Conservation (phyloP, 2,113 vertebrate genomes). For the Steatornis caripensis region DNA sequence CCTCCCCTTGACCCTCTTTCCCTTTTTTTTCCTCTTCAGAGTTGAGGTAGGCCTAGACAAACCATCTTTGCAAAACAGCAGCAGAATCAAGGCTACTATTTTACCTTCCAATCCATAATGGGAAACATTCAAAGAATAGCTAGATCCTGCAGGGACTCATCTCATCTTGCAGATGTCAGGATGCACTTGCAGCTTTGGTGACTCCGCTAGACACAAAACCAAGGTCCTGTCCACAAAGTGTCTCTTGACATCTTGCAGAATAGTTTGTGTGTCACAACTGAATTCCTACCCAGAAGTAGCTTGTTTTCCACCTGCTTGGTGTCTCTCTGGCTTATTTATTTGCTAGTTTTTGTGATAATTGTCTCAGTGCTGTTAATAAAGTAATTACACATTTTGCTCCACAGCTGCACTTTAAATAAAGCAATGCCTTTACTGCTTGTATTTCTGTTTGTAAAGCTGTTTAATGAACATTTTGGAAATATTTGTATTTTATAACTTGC, state of each 20-base stretch:
- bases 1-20: neutral
- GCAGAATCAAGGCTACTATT: neutral
- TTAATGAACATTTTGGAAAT: neutral
- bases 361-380: neutral
- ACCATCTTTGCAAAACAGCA: neutral
- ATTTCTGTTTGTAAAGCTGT: neutral
- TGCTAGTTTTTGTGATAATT: neutral
- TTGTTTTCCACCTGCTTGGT: neutral
- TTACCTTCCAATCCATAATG: neutral
- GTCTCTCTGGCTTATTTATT: neutral
- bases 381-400: neutral
- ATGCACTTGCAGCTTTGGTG: neutral
- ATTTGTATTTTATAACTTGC: neutral
- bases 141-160: neutral
- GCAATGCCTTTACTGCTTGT: neutral
- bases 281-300: neutral
- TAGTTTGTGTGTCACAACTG: neutral
- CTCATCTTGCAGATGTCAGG: neutral
- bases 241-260: neutral
- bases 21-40: neutral
- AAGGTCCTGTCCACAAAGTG: neutral
- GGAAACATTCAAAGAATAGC: neutral
- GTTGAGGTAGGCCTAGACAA: neutral
- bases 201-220: neutral
- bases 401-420: neutral